Evolutionary conservation across 2,888 invertebrate genomes (phyloP).

Genomic region (Tinea trinotella): DNA sequence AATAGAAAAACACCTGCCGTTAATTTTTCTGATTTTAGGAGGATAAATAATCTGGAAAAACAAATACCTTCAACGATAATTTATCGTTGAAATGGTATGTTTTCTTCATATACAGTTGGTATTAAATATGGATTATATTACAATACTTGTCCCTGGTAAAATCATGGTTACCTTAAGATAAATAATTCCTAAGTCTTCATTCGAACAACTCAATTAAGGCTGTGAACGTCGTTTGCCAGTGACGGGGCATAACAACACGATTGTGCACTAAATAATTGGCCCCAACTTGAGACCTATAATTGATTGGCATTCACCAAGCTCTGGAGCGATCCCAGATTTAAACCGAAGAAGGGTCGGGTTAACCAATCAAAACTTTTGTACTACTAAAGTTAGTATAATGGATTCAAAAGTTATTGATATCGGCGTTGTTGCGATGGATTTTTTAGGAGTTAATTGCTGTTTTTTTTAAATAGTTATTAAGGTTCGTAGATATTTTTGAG

Average conservation of each 20-base stretch:
- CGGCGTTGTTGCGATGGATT: slow-evolving; percentile 1
- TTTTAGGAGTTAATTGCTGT: too few species aligned
- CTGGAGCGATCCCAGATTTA: neutral
- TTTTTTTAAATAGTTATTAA: neutral
- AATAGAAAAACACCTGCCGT: too few species aligned
- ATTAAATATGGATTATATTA: too few species aligned
- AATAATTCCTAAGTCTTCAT: slow-evolving; percentile 18
- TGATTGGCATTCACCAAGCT: slow-evolving; percentile 14
- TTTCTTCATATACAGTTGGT: too few species aligned
- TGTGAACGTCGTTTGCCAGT: slow-evolving; percentile 11
- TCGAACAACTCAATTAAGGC: slow-evolving; percentile 15
- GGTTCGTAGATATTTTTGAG: too few species aligned
- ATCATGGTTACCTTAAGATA: slow-evolving; percentile 2
- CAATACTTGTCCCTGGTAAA: too few species aligned
- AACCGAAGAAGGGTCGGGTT: neutral
- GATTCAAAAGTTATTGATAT: neutral
- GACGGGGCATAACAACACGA: slow-evolving; percentile 48
- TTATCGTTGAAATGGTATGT: too few species aligned
- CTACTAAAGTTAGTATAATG: neutral
- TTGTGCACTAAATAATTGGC: slow-evolving; percentile 55
- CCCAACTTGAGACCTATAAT: slow-evolving; percentile 24
- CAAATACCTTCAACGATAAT: too few species aligned
- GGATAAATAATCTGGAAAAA: too few species aligned
- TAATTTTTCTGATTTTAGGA: too few species aligned
- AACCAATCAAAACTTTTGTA: slow-evolving; percentile 14